Percentiles rank a stretch among this genome's conserved stretches.
phyloP scores from a whole-genome alignment of 1,140 invertebrate genomes.

The Heterodera carotae region DNA sequence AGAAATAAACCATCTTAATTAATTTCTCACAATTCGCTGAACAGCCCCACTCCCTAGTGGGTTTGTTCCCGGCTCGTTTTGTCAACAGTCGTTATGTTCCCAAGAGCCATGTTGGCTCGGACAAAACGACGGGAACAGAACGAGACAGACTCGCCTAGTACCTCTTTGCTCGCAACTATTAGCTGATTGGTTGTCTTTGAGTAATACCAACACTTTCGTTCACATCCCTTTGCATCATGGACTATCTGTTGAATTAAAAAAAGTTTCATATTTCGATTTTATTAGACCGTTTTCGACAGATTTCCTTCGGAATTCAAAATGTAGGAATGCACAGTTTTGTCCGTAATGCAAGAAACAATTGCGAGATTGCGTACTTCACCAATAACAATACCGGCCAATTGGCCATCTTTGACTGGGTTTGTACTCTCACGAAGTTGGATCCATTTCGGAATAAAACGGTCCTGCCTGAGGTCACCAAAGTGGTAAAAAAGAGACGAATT shows the following conservation, averaged over 20 bases:
- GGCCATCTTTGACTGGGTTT: slow-evolving; percentile 14
- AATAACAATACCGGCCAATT: slow-evolving; percentile 20
- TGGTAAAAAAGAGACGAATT: slow-evolving; percentile 29
- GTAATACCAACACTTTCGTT: slow-evolving; percentile 55
- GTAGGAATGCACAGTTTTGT: slow-evolving; percentile 21
- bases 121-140: too few species aligned
- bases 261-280: neutral
- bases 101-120: too few species aligned
- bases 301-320: slow-evolving; percentile 20
- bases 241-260: neutral
- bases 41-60: neutral
- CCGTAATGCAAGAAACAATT: slow-evolving; percentile 15
- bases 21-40: neutral
- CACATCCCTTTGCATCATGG: slow-evolving; percentile 28
- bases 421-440: slow-evolving; percentile 16
- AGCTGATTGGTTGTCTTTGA: slow-evolving; percentile 47
- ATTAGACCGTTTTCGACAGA: slow-evolving; percentile 3
- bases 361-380: slow-evolving; percentile 2
- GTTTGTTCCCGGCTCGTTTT: too few species aligned
- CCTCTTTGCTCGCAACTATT: slow-evolving; percentile 50
- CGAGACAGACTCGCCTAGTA: too few species aligned
- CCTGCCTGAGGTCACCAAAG: slow-evolving; percentile 1
- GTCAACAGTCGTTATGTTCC: too few species aligned
- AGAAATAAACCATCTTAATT: slow-evolving; percentile 63
- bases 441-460: slow-evolving; percentile 11